phyloP scores from a whole-genome alignment of 2,797 vertebrate species.

The Triplophysa bombifrons region DNA sequence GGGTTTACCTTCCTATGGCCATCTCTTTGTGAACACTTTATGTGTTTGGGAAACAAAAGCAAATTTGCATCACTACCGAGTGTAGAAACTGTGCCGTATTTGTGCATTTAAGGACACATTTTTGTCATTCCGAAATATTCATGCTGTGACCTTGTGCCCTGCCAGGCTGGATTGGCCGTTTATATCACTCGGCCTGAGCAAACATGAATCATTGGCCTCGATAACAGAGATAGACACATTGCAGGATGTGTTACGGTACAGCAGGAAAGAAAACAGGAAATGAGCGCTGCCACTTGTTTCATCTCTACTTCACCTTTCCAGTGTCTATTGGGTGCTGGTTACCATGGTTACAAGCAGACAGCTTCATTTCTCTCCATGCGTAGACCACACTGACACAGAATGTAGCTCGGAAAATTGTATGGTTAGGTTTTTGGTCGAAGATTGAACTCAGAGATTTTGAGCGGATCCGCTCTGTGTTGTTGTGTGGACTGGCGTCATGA shows the following conservation, averaged over 20 bases:
- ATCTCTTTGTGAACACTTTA: neutral
- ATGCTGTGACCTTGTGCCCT: neutral
- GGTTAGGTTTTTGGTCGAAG: neutral
- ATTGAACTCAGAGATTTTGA: neutral
- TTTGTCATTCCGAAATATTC: slow-evolving; percentile 1
- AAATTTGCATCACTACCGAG: neutral
- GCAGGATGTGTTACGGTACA: slow-evolving; percentile 59
- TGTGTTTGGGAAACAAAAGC: neutral
- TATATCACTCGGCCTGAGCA: slow-evolving; percentile 3
- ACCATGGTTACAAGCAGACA: slow-evolving; percentile 51
- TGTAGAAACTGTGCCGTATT: neutral
- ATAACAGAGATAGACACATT: slow-evolving; percentile 46
- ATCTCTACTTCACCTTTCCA: slow-evolving; percentile 51
- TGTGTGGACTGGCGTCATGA: neutral
- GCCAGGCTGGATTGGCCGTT: slow-evolving; percentile 5
- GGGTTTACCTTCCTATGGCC: neutral
- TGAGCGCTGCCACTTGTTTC: slow-evolving; percentile 45
- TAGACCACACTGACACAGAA: neutral
- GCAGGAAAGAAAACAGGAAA: slow-evolving; percentile 69
- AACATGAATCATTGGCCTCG: slow-evolving; percentile 29
- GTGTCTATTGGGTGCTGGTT: slow-evolving; percentile 54
- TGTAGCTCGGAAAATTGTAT: neutral
- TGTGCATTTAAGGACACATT: slow-evolving; percentile 2
- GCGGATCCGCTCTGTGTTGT: too few species aligned
- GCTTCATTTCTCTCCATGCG: slow-evolving; percentile 20